Evolutionary conservation across 2,797 vertebrate genomes (phyloP).

Genomic region (Manis javanica): DNA sequence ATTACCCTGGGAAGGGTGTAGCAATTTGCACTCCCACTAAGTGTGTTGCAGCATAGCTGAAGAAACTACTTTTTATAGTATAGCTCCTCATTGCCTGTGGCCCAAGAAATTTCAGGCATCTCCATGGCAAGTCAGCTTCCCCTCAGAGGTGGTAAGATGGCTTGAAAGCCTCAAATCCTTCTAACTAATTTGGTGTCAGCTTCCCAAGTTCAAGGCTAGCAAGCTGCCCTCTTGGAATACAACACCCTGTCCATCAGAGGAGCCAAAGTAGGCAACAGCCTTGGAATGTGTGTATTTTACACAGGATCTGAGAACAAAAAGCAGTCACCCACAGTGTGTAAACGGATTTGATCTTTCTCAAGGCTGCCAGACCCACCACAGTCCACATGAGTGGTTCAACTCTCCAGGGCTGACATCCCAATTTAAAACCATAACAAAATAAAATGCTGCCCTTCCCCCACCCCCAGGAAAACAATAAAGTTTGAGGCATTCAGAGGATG

Average conservation of each 20-base stretch:
- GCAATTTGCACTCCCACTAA: background rate
- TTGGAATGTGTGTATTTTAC: conserved; percentile 53
- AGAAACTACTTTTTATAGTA: background rate
- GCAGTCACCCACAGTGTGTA: conserved; percentile 2
- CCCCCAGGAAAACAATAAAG: background rate
- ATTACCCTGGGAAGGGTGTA: background rate
- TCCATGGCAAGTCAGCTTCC: background rate
- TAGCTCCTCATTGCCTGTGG: background rate
- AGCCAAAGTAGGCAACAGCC: background rate
- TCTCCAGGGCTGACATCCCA: background rate
- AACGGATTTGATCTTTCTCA: conserved; percentile 8
- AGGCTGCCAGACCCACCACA: background rate
- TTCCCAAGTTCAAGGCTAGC: conserved; percentile 30
- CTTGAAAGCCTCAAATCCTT: conserved; percentile 19
- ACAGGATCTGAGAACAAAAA: conserved; percentile 65
- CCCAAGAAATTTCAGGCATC: background rate
- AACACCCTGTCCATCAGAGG: background rate
- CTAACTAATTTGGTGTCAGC: conserved; percentile 25
- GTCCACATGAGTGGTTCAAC: background rate
- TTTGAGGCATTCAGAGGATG: background rate
- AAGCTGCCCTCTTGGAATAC: conserved; percentile 21
- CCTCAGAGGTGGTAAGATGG: conserved; percentile 3
- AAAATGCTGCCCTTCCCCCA: background rate
- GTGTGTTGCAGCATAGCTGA: background rate
- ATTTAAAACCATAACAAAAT: conserved; percentile 25